phyloP scores from a whole-genome alignment of 1,140 invertebrate genomes.

The Camponotus vicinus region DNA sequence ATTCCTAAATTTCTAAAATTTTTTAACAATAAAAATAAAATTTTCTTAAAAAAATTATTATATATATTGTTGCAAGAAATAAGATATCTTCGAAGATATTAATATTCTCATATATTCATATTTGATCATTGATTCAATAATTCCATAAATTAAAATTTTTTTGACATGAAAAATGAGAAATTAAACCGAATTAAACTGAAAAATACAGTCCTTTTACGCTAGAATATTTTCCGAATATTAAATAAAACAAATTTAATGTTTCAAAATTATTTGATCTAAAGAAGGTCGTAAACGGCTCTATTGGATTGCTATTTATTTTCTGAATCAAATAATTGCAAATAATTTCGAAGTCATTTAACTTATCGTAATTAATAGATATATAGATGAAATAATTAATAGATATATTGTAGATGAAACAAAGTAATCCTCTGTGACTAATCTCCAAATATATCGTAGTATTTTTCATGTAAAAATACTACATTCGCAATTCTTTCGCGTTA shows the following conservation, averaged over 20 bases:
- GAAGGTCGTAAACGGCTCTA: background rate
- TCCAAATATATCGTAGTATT: constrained; percentile 57
- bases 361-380: background rate
- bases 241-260: constrained; percentile 27
- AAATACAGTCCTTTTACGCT: background rate
- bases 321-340: constrained; percentile 8
- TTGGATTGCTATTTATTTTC: background rate
- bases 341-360: constrained; percentile 10
- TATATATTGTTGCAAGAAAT: too few relatives aligned
- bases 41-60: too few relatives aligned
- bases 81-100: too few relatives aligned
- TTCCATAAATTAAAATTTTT: background rate
- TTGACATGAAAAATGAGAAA: background rate
- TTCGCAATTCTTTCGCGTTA: constrained; percentile 26
- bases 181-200: background rate
- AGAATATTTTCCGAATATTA: background rate
- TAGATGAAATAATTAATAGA: too few relatives aligned
- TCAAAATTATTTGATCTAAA: background rate
- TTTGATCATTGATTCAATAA: background rate
- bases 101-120: background rate
- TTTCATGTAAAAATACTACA: constrained; percentile 44
- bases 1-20: too few relatives aligned
- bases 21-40: too few relatives aligned
- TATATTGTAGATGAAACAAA: background rate
- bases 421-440: constrained; percentile 62